Evolutionary conservation across 2,888 invertebrate species (phyloP), one percentile per base, ranked within the genome.

Genomic region (Andrena minutula): DNA sequence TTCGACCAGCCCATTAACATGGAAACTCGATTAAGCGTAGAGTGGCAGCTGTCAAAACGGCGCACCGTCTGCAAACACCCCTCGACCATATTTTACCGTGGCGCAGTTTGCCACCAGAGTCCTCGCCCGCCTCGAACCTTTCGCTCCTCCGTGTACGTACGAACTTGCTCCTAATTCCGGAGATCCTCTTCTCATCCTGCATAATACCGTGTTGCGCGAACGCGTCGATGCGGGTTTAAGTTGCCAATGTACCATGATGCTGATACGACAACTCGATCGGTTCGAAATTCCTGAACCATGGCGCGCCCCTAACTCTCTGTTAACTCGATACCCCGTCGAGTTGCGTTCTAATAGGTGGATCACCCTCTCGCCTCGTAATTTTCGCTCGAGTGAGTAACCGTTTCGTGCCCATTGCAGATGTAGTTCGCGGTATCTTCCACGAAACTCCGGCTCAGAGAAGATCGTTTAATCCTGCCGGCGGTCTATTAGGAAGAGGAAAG

Each of bases 41-140:
- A 84, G 86, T 83, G 86, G 87, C 86, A 88, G 88, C 88, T 90
- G 90, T 89, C 91, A 90, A 89, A 90, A 89, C 84, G 86, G 78
- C 66, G 78, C 28, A 56, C 70, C 53, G 65, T 66, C 72, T n/a
- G 41, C 47, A 58, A 56, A 76, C 51, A 47, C 10, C 30, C 10
- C 49, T 12, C 20, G n/a, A 51, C 26, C 71, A 70, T 82, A 84
- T 75, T 83, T 77, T 82, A 82, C 51, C 69, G 35, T 68, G 58
- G 16, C 30, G 49, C 26, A 23, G 3, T 10, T 41, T 23, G 23
- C 41, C 26, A 2, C 10, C 35, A n/a, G 26, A 41, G 61, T 35
- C 53, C 8, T 58, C 16, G 7, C 49, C 16, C n/a, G 56, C 32
- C 53, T 53, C 23, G 16, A 64, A 1, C 20, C 30, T n/a, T 51